Evolutionary conservation across 2,888 invertebrate genomes (phyloP), one percentile per base, ranked within the genome.

Genomic region (Apamea monoglypha): DNA sequence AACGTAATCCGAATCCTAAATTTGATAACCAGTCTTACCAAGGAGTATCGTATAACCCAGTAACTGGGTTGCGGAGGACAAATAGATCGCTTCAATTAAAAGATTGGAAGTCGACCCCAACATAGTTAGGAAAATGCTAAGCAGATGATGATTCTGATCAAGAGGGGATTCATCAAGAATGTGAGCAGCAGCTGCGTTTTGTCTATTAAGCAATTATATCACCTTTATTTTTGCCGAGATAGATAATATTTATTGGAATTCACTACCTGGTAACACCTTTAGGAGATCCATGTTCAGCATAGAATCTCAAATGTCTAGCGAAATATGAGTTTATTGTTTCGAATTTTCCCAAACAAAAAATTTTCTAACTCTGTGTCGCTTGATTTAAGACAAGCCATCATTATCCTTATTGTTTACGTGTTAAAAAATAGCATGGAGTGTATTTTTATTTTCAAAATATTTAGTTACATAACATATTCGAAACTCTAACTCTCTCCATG

Each of bases 391-490:
- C 25, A 66, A 14, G 36, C n/a, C 12, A 4, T 36, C 12, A 21
- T 47, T 29, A 18, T 12, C 47, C 12, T 32, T n/a, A 44, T 71
- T 72, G 44, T 32, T 25, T 8, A 47, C 5, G 47, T 32, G 1
- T 74, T n/a, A 44, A 25, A 71, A 74, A 63, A 32, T n/a, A 21
- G 18, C 25, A 53, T 44, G 40, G 14, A n/a, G 18, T 25, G 10
- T 44, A 32, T 47, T 47, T 44, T n/a, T 16, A 36, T 47, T 56
- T 56, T 77, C n/a, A 32, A 21, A 53, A 56, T 53, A 56, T 76
- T 53, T 44, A 16, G 21, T 21, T 32, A 53, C 12, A 29, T 32
- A 4, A 25, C 21, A 32, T 29, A 29, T 25, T 73, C 16, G 25
- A 53, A 64, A 64, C 32, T 50, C 6, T 47, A 47, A 4, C 25